A percentile compares a stretch with the other conserved stretches of the same genome.
Conservation (phyloP, 2,797 vertebrate species). For the Leucoraja ocellata region DNA sequence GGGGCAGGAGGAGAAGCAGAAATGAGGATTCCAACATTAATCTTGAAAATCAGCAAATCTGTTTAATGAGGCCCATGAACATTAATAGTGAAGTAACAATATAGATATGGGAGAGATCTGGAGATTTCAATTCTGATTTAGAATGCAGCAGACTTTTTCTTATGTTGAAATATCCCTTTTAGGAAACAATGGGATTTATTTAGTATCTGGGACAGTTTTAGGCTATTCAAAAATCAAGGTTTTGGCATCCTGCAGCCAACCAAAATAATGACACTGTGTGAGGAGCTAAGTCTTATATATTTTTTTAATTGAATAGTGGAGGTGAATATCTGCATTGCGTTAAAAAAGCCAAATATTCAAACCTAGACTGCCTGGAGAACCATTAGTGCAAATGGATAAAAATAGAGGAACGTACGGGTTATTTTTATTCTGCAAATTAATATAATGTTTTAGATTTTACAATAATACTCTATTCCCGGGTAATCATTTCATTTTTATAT, state of each 20-base stretch:
- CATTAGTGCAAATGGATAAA: not conserved
- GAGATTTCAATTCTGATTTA: not conserved
- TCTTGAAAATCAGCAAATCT: not conserved
- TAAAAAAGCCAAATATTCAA: not conserved
- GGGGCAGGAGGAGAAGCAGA: not conserved
- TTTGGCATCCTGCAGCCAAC: not conserved
- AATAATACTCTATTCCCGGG: not conserved
- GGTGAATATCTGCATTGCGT: not conserved
- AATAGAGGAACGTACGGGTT: not conserved
- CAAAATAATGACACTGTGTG: not conserved
- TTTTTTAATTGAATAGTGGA: not conserved
- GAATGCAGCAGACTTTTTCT: not conserved
- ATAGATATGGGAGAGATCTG: not conserved
- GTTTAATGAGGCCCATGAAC: not conserved
- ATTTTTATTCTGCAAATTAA: not conserved
- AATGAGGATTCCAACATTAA: not conserved
- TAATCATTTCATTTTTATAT: not conserved
- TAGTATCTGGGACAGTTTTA: not conserved
- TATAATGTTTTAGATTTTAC: not conserved
- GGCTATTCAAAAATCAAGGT: not conserved
- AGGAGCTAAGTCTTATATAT: not conserved
- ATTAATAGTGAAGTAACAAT: not conserved
- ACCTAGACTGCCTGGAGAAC: not conserved
- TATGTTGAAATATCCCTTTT: not conserved
- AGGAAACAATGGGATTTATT: not conserved